Evolutionary conservation across 2,797 vertebrate genomes (phyloP).

Genomic region (Manis pentadactyla): DNA sequence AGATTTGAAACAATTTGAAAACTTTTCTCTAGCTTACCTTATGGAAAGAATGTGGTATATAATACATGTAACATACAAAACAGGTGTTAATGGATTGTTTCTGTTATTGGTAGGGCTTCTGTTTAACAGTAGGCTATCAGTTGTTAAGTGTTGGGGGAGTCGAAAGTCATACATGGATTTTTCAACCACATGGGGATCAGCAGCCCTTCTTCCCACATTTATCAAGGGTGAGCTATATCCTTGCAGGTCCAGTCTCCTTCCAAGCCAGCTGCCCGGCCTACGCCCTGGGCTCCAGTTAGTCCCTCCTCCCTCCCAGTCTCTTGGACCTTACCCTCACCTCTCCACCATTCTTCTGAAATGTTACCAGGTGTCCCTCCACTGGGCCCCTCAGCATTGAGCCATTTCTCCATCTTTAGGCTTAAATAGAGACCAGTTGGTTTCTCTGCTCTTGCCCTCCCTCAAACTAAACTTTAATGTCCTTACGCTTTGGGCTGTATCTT

Average conservation of each 20-base stretch:
- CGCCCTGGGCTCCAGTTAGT: not conserved
- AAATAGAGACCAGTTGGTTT: not conserved
- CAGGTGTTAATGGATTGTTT: too few relatives aligned
- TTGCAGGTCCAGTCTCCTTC: not conserved
- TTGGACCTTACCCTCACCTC: not conserved
- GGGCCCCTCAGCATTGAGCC: not conserved
- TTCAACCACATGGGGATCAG: too few relatives aligned
- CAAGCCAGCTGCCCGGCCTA: not conserved
- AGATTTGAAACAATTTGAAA: too few relatives aligned
- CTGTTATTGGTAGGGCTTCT: too few relatives aligned
- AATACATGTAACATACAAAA: too few relatives aligned
- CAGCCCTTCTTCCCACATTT: too few relatives aligned
- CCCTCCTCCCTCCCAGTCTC: not conserved
- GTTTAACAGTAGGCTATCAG: too few relatives aligned
- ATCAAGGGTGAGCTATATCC: too few relatives aligned
- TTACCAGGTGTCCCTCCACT: not conserved
- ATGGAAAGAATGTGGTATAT: too few relatives aligned
- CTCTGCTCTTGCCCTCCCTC: not conserved
- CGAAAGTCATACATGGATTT: too few relatives aligned
- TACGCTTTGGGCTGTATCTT: fast-evolving
- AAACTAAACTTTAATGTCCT: not conserved
- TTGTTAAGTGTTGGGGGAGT: too few relatives aligned
- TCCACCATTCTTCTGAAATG: not conserved
- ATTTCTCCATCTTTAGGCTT: not conserved
- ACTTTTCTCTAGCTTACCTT: too few relatives aligned